Conservation (phyloP, 1,140 invertebrate genomes). For the Macrobrachium nipponense region DNA sequence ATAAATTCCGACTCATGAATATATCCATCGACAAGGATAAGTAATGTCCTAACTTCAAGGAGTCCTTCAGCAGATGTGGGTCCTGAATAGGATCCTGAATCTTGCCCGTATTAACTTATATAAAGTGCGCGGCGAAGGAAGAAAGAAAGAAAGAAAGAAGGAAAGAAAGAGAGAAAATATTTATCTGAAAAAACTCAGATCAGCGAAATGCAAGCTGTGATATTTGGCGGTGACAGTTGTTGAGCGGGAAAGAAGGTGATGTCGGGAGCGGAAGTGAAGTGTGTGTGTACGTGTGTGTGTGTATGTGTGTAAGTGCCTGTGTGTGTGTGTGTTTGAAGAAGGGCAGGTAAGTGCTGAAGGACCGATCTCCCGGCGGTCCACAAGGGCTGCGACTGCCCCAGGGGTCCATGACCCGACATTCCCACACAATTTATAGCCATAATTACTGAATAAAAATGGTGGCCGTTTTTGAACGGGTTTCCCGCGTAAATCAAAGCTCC, state of each 20-base stretch:
- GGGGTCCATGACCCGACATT: conserved; percentile 43
- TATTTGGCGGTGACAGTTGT: no score
- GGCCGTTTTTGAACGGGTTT: conserved; percentile 59
- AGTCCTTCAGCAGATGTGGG: neutral
- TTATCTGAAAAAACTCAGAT: neutral
- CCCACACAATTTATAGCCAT: conserved; percentile 57
- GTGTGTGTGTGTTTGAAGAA: neutral
- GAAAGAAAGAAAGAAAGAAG: neutral
- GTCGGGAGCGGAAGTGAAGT: neutral
- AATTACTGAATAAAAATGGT: conserved; percentile 62
- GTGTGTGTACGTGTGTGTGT: no score
- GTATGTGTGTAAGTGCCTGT: no score
- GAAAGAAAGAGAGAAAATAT: neutral
- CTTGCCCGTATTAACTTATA: neutral
- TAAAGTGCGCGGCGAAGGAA: neutral
- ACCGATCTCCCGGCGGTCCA: neutral
- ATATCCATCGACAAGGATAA: neutral
- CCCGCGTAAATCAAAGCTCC: conserved; percentile 54
- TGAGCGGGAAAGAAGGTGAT: neutral
- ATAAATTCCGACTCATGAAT: neutral
- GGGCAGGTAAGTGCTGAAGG: neutral
- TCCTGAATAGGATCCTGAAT: neutral
- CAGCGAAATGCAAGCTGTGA: neutral
- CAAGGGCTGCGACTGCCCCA: conserved; percentile 32
- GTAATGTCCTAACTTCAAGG: no score